Conservation (phyloP, 2,888 invertebrate genomes). For the Phengaris alcon region DNA sequence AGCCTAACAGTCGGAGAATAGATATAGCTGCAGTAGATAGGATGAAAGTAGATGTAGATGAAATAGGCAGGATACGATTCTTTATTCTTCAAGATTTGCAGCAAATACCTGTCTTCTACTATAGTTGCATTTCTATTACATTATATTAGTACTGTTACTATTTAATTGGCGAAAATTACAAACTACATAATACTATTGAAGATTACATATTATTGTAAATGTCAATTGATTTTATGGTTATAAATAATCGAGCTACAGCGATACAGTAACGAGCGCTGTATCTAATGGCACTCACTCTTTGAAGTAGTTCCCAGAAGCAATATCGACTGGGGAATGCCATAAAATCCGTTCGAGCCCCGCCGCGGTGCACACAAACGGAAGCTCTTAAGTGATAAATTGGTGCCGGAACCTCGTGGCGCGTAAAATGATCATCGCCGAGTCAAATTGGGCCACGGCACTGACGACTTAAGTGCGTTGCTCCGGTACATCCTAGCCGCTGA, state of each 20-base stretch:
- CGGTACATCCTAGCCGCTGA: constrained; percentile 40
- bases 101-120: no score
- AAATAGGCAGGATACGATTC: no score
- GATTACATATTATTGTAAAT: background rate
- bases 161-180: background rate
- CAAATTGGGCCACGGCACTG: constrained; percentile 53
- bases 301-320: constrained; percentile 48
- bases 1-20: background rate
- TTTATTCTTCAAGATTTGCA: no score
- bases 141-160: no score
- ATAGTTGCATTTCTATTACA: no score
- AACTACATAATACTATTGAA: background rate
- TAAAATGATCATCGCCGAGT: constrained; percentile 69
- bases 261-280: constrained; percentile 14
- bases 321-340: constrained; percentile 50
- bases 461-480: constrained; percentile 62
- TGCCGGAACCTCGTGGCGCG: constrained; percentile 72
- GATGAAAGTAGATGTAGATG: no score
- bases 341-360: constrained; percentile 49
- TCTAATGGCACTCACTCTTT: constrained; percentile 35
- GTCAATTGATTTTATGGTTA: constrained; percentile 1
- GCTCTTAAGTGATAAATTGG: constrained; percentile 77
- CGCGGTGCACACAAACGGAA: constrained; percentile 62
- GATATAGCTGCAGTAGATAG: no score
- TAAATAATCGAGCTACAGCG: background rate